These are phyloP conservation scores for Nymphalis io DNA, from an alignment of 1,140 invertebrate species.

Conservation along the genomic window DNA sequence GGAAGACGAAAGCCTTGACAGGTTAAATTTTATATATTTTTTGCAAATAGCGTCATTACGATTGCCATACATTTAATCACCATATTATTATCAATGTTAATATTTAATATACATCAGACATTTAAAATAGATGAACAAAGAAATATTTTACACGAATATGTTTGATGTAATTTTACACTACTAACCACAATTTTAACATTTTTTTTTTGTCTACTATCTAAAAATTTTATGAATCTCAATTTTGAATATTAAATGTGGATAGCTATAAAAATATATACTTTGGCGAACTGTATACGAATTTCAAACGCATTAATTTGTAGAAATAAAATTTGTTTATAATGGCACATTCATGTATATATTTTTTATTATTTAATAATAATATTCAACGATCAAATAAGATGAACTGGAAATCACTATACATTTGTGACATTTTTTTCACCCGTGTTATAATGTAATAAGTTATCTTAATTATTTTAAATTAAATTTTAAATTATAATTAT, in stretches of 20 bases:
- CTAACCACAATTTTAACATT: constrained; percentile 38
- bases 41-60: constrained; percentile 15
- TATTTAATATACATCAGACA: constrained; percentile 34
- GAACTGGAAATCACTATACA: constrained; percentile 19
- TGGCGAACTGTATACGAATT: constrained; percentile 68
- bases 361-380: constrained; percentile 24
- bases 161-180: constrained; percentile 34
- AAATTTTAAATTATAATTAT: constrained; percentile 13
- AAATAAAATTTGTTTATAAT: constrained; percentile 56
- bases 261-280: constrained; percentile 77
- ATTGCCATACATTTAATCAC: constrained; percentile 54
- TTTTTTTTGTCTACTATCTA: constrained; percentile 46
- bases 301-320: constrained; percentile 54
- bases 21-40: constrained; percentile 36
- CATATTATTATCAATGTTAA: constrained; percentile 58
- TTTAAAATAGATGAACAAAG: constrained; percentile 34
- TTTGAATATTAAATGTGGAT: constrained; percentile 55
- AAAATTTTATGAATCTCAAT: constrained; percentile 33
- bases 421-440: constrained; percentile 41
- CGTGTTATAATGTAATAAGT: constrained; percentile 16
- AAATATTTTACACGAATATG: constrained; percentile 34
- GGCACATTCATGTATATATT: constrained; percentile 66
- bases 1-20: constrained; percentile 35
- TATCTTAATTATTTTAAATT: constrained; percentile 19
- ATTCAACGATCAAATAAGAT: constrained; percentile 28